A percentile compares a stretch with the other conserved stretches of the same genome.
Conservation (phyloP, 64 coral and sea anemone species). For the Trachythela sp. region DNA sequence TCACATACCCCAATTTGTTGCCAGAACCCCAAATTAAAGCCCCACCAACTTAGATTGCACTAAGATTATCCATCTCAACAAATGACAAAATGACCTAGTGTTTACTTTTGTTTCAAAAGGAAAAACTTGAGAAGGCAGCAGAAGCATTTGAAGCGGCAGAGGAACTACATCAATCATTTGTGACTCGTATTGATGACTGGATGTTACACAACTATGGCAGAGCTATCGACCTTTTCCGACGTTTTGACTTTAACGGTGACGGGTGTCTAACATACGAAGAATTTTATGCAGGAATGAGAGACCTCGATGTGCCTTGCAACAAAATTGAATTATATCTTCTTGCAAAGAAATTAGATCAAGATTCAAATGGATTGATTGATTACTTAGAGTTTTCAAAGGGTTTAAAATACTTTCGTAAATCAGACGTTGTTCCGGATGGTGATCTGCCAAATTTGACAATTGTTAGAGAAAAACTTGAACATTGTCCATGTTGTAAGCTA, state of each 20-base stretch:
- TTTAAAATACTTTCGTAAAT: conserved; percentile 78
- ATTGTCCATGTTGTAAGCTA: conserved; percentile 95
- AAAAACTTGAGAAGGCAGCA: conserved; percentile 15
- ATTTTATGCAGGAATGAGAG: conserved; percentile 99
- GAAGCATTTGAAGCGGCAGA: background rate
- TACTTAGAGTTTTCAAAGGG: conserved; percentile 97
- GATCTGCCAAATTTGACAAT: conserved; percentile 70
- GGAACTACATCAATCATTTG: background rate
- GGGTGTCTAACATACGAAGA: conserved; percentile 87
- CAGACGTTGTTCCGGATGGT: conserved; percentile 65
- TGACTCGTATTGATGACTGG: conserved; percentile 77
- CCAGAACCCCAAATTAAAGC: too few species aligned
- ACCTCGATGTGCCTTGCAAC: conserved; percentile 84
- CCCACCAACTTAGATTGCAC: too few species aligned
- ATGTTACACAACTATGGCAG: conserved; percentile 83
- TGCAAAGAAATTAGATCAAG: conserved; percentile 83
- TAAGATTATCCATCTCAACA: too few species aligned
- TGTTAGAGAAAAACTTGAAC: conserved; percentile 81
- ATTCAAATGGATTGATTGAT: conserved; percentile 76
- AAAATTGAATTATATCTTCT: conserved; percentile 89
- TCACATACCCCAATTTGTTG: too few species aligned
- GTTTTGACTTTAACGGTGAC: conserved; percentile 96
- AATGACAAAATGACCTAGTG: background rate
- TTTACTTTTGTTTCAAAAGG: background rate
- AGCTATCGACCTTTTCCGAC: conserved; percentile 84